phyloP scores from a whole-genome alignment of 2,113 vertebrate species.

The Hirundichthys speculiger region DNA sequence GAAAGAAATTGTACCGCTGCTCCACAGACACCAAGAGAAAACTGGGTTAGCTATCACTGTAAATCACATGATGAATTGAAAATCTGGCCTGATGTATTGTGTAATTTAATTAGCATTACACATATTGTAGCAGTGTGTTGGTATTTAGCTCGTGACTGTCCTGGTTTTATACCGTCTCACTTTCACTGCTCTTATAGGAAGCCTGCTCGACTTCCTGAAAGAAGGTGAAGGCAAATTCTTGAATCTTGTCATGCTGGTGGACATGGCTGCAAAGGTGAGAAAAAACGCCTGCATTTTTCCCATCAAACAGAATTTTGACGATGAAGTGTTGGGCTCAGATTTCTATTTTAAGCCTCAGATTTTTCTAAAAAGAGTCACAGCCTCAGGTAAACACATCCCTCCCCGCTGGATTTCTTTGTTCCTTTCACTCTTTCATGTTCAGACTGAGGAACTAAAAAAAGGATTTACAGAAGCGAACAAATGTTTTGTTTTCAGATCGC shows the following conservation, averaged over 20 bases:
- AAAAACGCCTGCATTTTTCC: neutral
- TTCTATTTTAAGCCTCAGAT: conserved; percentile 45
- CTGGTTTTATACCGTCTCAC: neutral
- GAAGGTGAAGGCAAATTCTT: conserved; percentile 95
- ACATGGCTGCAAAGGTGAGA: conserved; percentile 96
- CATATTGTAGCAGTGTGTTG: neutral
- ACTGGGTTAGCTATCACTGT: conserved; percentile 1
- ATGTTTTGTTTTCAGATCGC: conserved; percentile 84
- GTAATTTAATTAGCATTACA: conserved; percentile 15
- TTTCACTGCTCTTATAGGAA: conserved; percentile 80
- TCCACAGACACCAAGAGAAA: neutral
- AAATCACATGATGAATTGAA: neutral
- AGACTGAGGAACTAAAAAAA: neutral
- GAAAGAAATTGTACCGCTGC: conserved; percentile 5
- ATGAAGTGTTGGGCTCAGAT: conserved; percentile 9
- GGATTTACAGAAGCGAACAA: conserved; percentile 8
- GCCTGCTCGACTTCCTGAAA: conserved; percentile 93
- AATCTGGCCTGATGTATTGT: conserved; percentile 3
- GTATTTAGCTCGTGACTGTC: conserved; percentile 22
- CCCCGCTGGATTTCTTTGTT: conserved; percentile 31
- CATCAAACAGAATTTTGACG: no score
- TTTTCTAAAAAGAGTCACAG: conserved; percentile 27
- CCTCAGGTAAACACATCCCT: conserved; percentile 19
- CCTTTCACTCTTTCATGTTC: conserved; percentile 6
- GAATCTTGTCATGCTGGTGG: conserved; percentile 92